Evolutionary conservation across 2,888 invertebrate species (phyloP), one percentile per base, ranked within the genome.

Genomic region (Xylophagus ater): DNA sequence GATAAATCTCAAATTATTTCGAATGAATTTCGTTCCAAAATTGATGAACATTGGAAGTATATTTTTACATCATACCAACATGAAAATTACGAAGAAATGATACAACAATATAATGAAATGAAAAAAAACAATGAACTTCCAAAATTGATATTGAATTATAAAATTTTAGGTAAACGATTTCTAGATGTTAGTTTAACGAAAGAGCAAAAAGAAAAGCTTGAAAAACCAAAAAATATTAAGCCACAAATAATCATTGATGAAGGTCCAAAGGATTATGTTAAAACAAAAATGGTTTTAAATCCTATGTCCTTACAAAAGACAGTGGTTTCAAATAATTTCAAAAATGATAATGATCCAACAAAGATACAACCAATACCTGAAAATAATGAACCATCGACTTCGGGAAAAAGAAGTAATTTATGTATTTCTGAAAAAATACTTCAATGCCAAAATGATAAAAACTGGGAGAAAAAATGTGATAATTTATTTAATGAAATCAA

Each of bases 31-130:
- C 68, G 74, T 3, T 58, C 62, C 13, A 65, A 71, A 49, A 70
- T 76, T 21, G 68, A 67, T 21, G 53, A 64, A 34, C 71, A 72
- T 50, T 73, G 67, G 52, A 63, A 64, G 34, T 53, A 60, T 32
- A 69, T 76, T 49, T 76, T 76, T 48, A 65, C 71, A 0, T 51
- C 70, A 2, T 48, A 52, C 44, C 51, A 59, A 2, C 59, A 65
- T 47, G 46, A 53, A 3, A 56, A 65, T 21, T 65, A 65, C 35
- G 46, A 51, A 1, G 42, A 54, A 2, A 35, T 64, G 19, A 46
- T 65, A 7, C 42, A 52, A 4, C 46, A 42, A 18, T 66, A 62
- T 41, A 47, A 41, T 3, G 47, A 48, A 7, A 12, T 59, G 38
- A 46, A 50, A 18, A 34, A 43, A 0, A 56, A 55, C 42, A 59